Conservation (phyloP, 2,888 invertebrate species). For the Dicranocentrus wangi region DNA sequence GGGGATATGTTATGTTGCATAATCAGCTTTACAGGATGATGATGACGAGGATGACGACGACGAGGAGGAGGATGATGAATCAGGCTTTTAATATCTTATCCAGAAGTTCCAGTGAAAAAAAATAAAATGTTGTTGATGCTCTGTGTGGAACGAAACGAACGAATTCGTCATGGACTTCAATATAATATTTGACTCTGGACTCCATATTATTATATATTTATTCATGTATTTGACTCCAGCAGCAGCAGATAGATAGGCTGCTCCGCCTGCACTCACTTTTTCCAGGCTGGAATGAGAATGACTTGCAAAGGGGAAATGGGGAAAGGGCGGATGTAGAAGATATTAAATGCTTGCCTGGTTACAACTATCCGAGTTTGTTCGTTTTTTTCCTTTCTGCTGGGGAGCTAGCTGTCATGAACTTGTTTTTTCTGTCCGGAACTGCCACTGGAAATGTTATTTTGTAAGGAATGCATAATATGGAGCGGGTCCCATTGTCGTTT, state of each 20-base stretch:
- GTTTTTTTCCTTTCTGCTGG: conserved; percentile 38
- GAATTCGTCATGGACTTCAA: conserved; percentile 52
- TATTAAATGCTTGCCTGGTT: conserved; percentile 29
- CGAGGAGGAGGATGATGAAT: not conserved
- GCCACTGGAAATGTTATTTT: conserved; percentile 33
- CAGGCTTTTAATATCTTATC: conserved; percentile 53
- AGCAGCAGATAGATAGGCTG: too few relatives aligned
- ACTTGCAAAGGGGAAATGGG: conserved; percentile 35
- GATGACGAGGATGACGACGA: not conserved
- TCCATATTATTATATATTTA: conserved; percentile 17
- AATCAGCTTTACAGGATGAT: conserved; percentile 31
- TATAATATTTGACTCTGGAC: not conserved
- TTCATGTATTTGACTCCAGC: conserved; percentile 55
- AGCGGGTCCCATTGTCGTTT: too few relatives aligned
- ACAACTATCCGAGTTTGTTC: conserved; percentile 25
- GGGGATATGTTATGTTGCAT: conserved; percentile 48
- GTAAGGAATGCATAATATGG: conserved; percentile 33
- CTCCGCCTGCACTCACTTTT: not conserved
- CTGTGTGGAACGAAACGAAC: conserved; percentile 51
- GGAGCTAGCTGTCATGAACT: conserved; percentile 49
- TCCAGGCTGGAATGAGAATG: conserved; percentile 10
- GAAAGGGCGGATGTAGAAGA: conserved; percentile 58
- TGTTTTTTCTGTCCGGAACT: conserved; percentile 49
- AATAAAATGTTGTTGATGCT: conserved; percentile 13
- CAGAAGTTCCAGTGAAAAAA: not conserved